These are phyloP conservation scores for Tilapia sparmanii DNA, from an alignment of 2,113 vertebrate species.

Conservation along the genomic window DNA sequence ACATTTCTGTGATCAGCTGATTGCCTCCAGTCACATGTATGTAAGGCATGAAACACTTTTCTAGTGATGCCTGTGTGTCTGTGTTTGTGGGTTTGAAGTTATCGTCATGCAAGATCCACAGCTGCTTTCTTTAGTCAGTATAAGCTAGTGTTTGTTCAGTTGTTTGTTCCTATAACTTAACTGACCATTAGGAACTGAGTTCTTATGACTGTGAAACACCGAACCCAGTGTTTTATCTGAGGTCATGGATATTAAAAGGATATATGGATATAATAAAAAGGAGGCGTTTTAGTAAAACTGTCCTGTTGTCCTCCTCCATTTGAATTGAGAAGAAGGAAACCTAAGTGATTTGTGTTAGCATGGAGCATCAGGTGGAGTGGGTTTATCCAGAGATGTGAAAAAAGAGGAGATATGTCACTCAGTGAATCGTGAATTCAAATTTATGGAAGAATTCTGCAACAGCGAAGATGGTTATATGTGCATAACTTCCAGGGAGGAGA, in stretches of 20 bases:
- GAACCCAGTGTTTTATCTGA: constrained; percentile 1
- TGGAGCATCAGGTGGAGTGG: background rate
- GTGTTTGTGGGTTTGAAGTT: background rate
- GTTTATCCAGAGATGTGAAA: background rate
- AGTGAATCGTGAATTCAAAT: background rate
- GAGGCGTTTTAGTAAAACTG: background rate
- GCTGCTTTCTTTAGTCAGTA: background rate
- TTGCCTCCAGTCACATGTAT: constrained; percentile 23
- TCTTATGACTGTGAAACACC: constrained; percentile 13
- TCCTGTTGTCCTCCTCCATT: background rate
- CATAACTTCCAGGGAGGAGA: background rate
- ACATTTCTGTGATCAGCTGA: constrained; percentile 60
- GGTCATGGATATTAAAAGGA: background rate
- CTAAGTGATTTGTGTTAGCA: background rate
- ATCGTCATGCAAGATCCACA: background rate
- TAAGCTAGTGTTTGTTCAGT: background rate
- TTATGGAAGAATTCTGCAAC: background rate
- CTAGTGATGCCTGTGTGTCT: background rate
- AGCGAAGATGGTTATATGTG: background rate
- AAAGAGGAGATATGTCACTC: background rate
- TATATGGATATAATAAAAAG: background rate
- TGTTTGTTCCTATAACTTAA: background rate
- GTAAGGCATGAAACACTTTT: background rate
- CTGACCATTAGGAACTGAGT: background rate
- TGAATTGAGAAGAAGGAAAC: background rate